Evolutionary conservation across 2,888 invertebrate genomes (phyloP), one percentile per base, ranked within the genome.

Genomic region (Esperia sulphurella): DNA sequence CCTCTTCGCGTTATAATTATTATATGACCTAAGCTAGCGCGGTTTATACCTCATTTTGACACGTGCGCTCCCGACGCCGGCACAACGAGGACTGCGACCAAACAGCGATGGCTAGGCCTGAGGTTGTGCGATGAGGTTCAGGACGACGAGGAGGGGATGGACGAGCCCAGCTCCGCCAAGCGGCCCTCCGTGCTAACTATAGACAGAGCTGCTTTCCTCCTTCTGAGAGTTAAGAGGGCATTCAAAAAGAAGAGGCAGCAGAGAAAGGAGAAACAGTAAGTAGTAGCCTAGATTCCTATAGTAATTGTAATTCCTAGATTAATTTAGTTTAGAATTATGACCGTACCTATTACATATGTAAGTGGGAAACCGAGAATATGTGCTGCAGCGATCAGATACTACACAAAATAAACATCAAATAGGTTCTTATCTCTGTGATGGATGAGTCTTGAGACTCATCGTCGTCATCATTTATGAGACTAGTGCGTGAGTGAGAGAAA

Each of bases 231-330:
- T 51, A 96, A 96, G 75, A 93, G 95, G 71, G 97, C 96, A 38
- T 97, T 97, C 84, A 96, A 95, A 85, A 96, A 95, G 90, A 96
- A 96, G 88, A 93, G 96, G 61, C 93, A 96, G 75, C 95, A 95
- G 78, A 91, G 95, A 63, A 96, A 96, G 75, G 96, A 96, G 54
- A 95, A 94, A 91, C 94, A 93, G 96, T 96, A 77, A 94, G 94
- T 92, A 59, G 9, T n/a, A 8, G 12, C 13, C n/a, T n/a, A n/a
- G n/a, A n/a, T n/a, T n/a, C n/a, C n/a, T n/a, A n/a, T n/a, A n/a
- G n/a, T n/a, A n/a, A n/a, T n/a, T n/a, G n/a, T n/a, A n/a, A n/a
- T n/a, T n/a, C n/a, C n/a, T n/a, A n/a, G n/a, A n/a, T n/a, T n/a
- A n/a, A n/a, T n/a, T n/a, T n/a, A n/a, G n/a, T n/a, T n/a, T n/a